Base-by-base conservation (phyloP, 2,888 invertebrate genomes). In the Hoplodrina blanda region DNA sequence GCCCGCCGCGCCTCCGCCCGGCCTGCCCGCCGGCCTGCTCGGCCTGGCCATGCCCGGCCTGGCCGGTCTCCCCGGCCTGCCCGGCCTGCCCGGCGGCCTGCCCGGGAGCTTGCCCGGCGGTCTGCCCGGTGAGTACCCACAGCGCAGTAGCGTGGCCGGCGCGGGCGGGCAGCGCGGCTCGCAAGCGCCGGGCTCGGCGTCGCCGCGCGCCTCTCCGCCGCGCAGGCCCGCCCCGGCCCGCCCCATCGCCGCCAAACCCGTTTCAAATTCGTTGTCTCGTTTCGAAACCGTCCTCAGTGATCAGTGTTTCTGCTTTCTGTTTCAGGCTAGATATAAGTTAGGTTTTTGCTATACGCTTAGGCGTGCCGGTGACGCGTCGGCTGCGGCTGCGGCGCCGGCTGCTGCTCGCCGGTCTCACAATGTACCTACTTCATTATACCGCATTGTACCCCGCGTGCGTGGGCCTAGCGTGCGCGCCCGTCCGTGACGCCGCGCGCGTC, bases 311-410 rank as follows among this genome's bases (percentile, higher is more conserved):
- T 95, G 95, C 95, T 95, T 95, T 95, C 95, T 95, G 95, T 95
- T 95, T 91, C 95, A 95, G 95, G 82, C 94, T 95, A 95, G 94
- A 93, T 94, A 92, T 95, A 95, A 94, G 94, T 95, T 95, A 94
- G 94, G 94, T 94, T 91, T 85, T 88, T 90, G 90, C 83, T 88
- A 88, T 82, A 81, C 86, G 88, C 88, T 87, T 85, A 87, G 84
- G 84, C 86, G 84, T 82, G 83, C 81, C 80, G 81, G 78, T 75
- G 86, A 74, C 85, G 81, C 85, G 82, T 75, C 87, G 80, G 86
- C 87, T 76, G 84, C 87, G 87, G 81, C 85, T 78, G 83, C 85
- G 86, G 83, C 87, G 86, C 80, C 88, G 87, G 82, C 89, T 76
- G 85, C 91, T 80, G 82, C 82, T 77, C 91, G 85, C 85, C 87